Conservation (phyloP, 2,888 invertebrate species). For the Alcis repandata region DNA sequence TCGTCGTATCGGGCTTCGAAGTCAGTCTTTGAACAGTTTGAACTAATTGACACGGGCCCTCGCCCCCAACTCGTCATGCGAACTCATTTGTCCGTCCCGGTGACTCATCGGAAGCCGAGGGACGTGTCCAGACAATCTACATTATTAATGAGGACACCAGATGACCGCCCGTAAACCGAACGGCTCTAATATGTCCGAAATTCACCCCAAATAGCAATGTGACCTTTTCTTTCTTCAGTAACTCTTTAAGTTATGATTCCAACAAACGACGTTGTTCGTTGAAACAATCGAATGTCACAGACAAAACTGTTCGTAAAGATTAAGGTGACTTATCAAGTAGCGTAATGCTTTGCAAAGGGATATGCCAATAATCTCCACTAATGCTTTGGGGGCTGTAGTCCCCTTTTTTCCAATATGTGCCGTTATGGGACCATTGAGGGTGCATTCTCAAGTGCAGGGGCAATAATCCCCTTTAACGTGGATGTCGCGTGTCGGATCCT, state of each 20-base stretch:
- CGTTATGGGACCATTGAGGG: conserved; percentile 67
- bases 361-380: conserved; percentile 78
- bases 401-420: conserved; percentile 72
- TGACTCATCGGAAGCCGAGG: conserved; percentile 75
- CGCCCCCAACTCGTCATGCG: conserved; percentile 60
- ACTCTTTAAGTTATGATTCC: conserved; percentile 34
- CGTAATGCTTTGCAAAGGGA: conserved; percentile 77
- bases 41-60: conserved; percentile 69
- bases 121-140: conserved; percentile 53
- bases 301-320: conserved; percentile 71
- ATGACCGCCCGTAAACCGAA: conserved; percentile 62
- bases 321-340: conserved; percentile 75
- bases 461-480: conserved; percentile 79
- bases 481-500: conserved; percentile 67
- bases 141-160: conserved; percentile 64
- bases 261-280: conserved; percentile 47
- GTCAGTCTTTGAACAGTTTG: conserved; percentile 56
- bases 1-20: conserved; percentile 51
- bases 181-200: conserved; percentile 39
- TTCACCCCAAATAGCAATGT: conserved; percentile 28
- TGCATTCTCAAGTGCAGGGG: conserved; percentile 78
- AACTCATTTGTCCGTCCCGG: conserved; percentile 70
- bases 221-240: conserved; percentile 26
- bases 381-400: conserved; percentile 69
- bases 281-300: conserved; percentile 48